Base-by-base conservation (phyloP, 2,113 vertebrate genomes). In the Dascyllus trimaculatus region DNA sequence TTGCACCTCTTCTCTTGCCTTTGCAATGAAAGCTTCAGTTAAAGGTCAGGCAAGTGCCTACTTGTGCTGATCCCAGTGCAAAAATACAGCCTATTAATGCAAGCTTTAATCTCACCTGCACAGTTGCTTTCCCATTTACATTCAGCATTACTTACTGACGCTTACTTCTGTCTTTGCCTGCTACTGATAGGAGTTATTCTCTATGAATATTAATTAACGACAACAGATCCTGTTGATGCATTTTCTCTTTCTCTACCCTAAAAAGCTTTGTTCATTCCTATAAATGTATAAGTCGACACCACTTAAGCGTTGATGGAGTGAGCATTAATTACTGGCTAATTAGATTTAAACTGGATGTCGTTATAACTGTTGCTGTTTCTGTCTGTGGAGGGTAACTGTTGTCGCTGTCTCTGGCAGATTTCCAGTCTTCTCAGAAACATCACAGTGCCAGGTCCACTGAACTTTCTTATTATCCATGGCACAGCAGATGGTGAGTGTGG, bases 401-500 rank as follows among this genome's bases (percentile, higher is more conserved):
- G n/a, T 69, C 17, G 3, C 35, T 86, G 22, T 85, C 56, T 82
- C 38, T 8, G 15, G 25, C 86, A 95, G 94, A 82, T 94, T 49
- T 93, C 92, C 77, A 85, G 86, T 87, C 77, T 94, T 67, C 72
- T 93, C 60, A 29, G 64, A 25, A 89, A 94, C 76, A 48, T 86
- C 68, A 88, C 91, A 19, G 64, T 25, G 13, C 13, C 52, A 22
- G 84, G 71, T 63, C 78, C 74, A 11, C 25, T 54, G 53, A 79
- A 71, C 29, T 90, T 95, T 15, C 89, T 92, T 1, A 92, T 94
- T 11, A 76, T 94, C 35, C 94, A 95, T 14, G 74, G 92, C 57
- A 95, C 93, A 4, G 93, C 91, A 62, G 94, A 95, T 64, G 93
- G 94, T 94, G 73, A 91, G 88, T 85, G 43, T 11, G 9, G 46